phyloP scores from a whole-genome alignment of 2,113 vertebrate species.

The Hippocampus guttulatus region DNA sequence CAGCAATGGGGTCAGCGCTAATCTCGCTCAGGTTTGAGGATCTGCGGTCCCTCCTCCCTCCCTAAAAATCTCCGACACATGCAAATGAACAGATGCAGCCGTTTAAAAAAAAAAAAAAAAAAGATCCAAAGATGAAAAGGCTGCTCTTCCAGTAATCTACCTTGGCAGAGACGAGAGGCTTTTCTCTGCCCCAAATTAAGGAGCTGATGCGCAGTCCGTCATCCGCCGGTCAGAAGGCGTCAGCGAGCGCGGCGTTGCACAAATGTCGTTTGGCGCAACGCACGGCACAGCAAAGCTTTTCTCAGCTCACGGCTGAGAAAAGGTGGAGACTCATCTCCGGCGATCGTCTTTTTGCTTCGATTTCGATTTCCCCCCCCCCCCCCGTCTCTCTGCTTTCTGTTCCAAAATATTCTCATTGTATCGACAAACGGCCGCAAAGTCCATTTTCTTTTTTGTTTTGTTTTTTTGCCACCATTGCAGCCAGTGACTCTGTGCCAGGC shows the following conservation, averaged over 20 bases:
- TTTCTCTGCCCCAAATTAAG: constrained; percentile 72
- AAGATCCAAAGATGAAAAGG: constrained; percentile 74
- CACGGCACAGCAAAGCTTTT: constrained; percentile 50
- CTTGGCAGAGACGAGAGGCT: constrained; percentile 62
- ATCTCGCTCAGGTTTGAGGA: constrained; percentile 64
- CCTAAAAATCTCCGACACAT: constrained; percentile 72
- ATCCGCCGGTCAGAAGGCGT: constrained; percentile 57
- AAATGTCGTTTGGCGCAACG: constrained; percentile 62
- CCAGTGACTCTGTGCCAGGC: constrained; percentile 48
- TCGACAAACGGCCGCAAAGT: neutral
- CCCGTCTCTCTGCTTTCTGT: constrained; percentile 35
- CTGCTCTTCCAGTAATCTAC: constrained; percentile 72
- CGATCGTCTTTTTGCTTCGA: constrained; percentile 11
- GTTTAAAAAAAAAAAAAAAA: constrained; percentile 58
- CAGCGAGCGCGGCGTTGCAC: constrained; percentile 49
- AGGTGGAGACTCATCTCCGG: constrained; percentile 47
- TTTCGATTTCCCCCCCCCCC: neutral
- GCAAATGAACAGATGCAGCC: constrained; percentile 70
- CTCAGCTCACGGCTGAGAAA: constrained; percentile 35
- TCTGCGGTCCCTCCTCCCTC: constrained; percentile 59
- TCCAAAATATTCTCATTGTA: neutral
- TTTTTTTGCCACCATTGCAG: constrained; percentile 26
- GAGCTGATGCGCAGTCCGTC: constrained; percentile 64
- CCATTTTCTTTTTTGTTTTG: too few species aligned
- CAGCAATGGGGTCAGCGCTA: constrained; percentile 58